Base-by-base conservation (phyloP, 30 jellyfish, hydroid and myxozoan species). In the Sanderia malayensis region DNA sequence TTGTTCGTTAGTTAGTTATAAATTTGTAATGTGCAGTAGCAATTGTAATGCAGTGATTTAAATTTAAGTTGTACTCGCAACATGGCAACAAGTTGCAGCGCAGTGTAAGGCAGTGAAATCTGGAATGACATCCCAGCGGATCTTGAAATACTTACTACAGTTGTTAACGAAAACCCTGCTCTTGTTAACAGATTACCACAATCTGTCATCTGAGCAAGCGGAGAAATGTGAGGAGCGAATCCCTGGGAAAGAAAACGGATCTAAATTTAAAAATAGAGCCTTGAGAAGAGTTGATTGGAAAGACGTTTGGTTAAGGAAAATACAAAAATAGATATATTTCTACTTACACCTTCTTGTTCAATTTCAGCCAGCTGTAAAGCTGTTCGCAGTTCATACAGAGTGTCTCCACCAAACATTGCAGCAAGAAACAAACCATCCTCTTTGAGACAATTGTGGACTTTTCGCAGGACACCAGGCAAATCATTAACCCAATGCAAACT, bases 401-500 rank as follows among this genome's bases (percentile, higher is more conserved):
- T 93, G n/a, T 93, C 99, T 15, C 96, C 88, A 52, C 96, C 99
- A 75, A 93, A 85, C 93, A 93, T 86, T 22, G 96, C 91, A 20
- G 89, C 99, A 28, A 93, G 66, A 62, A 93, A 85, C 31, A 81
- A 86, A 10, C 96, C 96, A 80, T 93, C 99, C 58, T 80, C 94
- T 76, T 86, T 93, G 30, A 93, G 57, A 76, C 96, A 85, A 24
- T 75, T 37, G 29, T 15, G 46, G 10, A 93, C 83, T 70, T 93
- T 95, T 57, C 61, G 1, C 7, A 93, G 62, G 6, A 65, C 84
- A 20, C 94, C 96, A 24, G 99, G 99, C 18, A 93, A 70, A 64
- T 93, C 92, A 53, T 93, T 93, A 0, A 93, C 86, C 99, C 99
- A 93, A 53, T 93, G 99, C 59, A 93, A 84, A 58, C 99, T 93